Conservation (phyloP, 2,888 invertebrate species). For the Campoletis raptor region DNA sequence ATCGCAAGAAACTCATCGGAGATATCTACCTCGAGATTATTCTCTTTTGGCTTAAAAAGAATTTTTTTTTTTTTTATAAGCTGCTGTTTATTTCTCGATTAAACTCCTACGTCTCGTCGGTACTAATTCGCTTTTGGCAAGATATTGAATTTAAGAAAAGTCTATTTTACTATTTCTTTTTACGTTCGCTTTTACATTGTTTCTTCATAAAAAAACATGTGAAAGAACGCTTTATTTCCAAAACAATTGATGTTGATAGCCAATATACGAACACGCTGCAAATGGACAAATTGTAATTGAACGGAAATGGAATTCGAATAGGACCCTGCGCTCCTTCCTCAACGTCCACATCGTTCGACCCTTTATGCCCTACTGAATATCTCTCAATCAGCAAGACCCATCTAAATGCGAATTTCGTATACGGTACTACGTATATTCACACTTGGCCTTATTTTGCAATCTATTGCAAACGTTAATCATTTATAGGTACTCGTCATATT, state of each 20-base stretch:
- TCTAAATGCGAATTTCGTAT: constrained; percentile 34
- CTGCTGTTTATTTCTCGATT: background rate
- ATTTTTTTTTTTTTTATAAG: background rate
- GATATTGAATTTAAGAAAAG: background rate
- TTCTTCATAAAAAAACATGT: background rate
- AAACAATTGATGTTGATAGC: constrained; percentile 37
- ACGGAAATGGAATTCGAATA: constrained; percentile 82
- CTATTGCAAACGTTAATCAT: background rate
- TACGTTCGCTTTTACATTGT: background rate
- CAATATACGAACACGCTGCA: constrained; percentile 35
- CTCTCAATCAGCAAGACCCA: constrained; percentile 47
- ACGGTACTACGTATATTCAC: background rate
- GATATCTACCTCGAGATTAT: background rate
- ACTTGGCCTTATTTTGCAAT: constrained; percentile 1
- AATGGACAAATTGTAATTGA: constrained; percentile 81
- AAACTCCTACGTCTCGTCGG: background rate
- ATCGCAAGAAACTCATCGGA: constrained; percentile 47
- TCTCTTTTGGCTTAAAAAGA: background rate
- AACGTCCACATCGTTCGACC: constrained; percentile 50
- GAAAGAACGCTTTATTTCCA: constrained; percentile 9
- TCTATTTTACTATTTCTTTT: background rate
- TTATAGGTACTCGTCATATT: background rate
- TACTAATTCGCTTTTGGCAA: background rate
- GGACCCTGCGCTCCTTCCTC: constrained; percentile 66
- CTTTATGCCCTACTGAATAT: constrained; percentile 38